Percentiles rank a stretch among this genome's conserved stretches.
Evolutionary conservation across 1,140 invertebrate species (phyloP).

Genomic region (Proctacanthus coquilletti): DNA sequence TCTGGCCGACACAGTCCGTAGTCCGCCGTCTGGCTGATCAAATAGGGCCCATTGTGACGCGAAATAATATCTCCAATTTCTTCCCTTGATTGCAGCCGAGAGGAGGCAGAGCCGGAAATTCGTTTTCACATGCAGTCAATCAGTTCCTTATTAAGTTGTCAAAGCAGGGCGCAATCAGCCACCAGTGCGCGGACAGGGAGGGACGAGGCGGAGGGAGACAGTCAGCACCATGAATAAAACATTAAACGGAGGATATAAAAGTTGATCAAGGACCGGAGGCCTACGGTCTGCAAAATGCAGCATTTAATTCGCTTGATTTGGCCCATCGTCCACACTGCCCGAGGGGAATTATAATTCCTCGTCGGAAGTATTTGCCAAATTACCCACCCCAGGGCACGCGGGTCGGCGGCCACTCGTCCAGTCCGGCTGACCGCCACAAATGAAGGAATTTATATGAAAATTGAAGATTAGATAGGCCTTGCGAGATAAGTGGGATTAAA

Average conservation of each 20-base stretch:
- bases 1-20: too few relatives aligned
- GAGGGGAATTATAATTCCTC: neutral
- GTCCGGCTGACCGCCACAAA: neutral
- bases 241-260: neutral
- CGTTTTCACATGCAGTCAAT: neutral
- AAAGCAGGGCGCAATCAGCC: neutral
- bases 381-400: neutral
- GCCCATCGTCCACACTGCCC: neutral
- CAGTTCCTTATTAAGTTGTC: constrained; percentile 1
- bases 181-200: neutral
- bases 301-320: constrained; percentile 1
- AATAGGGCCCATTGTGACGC: too few relatives aligned
- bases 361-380: neutral
- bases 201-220: neutral
- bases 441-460: neutral
- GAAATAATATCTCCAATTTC: too few relatives aligned
- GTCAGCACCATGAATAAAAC: neutral
- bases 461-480: neutral
- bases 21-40: too few relatives aligned
- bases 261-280: neutral
- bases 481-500: neutral
- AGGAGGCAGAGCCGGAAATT: neutral
- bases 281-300: neutral
- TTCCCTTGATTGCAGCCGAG: too few relatives aligned
- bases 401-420: neutral